Percentiles rank a stretch among this genome's conserved stretches.
Evolutionary conservation across 1,140 invertebrate genomes (phyloP).

Genomic region (Cotesia typhae): DNA sequence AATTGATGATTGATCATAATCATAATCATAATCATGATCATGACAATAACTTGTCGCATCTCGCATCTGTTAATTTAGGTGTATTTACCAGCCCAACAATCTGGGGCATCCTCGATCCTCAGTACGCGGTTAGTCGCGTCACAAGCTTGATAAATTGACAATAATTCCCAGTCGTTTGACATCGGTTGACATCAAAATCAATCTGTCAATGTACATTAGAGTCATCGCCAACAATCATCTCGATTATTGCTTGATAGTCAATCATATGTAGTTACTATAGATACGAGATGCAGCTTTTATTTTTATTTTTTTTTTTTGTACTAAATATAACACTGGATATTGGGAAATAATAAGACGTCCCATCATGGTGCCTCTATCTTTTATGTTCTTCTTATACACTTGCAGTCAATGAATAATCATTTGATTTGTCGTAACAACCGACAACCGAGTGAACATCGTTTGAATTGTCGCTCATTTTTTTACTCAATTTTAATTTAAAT

Average conservation of each 20-base stretch:
- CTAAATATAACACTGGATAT: no score
- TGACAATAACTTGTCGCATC: constrained; percentile 6
- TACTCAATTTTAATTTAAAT: no score
- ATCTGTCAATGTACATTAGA: constrained; percentile 61
- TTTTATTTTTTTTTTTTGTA: no score
- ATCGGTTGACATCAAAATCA: constrained; percentile 64
- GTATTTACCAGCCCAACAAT: constrained; percentile 41
- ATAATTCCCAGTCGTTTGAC: constrained; percentile 63
- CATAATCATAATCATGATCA: no score
- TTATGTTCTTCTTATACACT: not conserved
- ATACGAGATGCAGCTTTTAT: not conserved
- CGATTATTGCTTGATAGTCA: constrained; percentile 55
- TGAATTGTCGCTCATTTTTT: no score
- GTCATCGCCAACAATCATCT: constrained; percentile 60
- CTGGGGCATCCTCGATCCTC: constrained; percentile 44
- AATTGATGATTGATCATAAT: no score
- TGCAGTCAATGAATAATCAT: no score
- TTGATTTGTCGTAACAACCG: no score
- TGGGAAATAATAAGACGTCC: no score
- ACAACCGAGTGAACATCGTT: no score
- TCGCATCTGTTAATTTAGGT: constrained; percentile 12
- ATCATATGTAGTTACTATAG: constrained; percentile 33
- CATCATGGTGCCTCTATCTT: not conserved
- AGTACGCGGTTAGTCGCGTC: constrained; percentile 46
- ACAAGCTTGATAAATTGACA: constrained; percentile 57